Evolutionary conservation across 2,888 invertebrate species (phyloP).

Genomic region (Cataglyphis albicans): DNA sequence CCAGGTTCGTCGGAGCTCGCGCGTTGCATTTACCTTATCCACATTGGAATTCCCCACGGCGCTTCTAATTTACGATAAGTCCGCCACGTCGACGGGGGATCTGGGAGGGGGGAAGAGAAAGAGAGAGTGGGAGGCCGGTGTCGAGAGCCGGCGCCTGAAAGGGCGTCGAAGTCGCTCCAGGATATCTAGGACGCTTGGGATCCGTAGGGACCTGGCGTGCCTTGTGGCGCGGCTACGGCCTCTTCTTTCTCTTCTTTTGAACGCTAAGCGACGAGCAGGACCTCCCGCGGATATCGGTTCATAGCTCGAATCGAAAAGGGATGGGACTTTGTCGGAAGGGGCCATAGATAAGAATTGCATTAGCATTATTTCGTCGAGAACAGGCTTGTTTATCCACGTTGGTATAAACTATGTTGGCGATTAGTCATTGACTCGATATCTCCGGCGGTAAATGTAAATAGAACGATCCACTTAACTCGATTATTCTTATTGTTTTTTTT

Average conservation of each 20-base stretch:
- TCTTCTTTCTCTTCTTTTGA: constrained; percentile 14
- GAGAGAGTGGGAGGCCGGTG: constrained; percentile 45
- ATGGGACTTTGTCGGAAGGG: constrained; percentile 27
- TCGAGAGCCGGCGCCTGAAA: constrained; percentile 71
- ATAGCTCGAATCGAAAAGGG: constrained; percentile 19
- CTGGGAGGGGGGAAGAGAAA: background rate
- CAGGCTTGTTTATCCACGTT: constrained; percentile 19
- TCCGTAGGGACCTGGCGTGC: constrained; percentile 46
- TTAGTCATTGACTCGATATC: constrained; percentile 23
- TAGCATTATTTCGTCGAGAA: constrained; percentile 41
- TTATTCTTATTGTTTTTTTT: background rate
- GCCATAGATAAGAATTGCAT: constrained; percentile 42
- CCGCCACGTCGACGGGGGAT: constrained; percentile 62
- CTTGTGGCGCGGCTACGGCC: constrained; percentile 4
- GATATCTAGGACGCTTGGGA: constrained; percentile 50
- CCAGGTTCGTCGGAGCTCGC: constrained; percentile 45
- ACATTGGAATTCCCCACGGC: constrained; percentile 76
- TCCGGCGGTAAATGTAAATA: background rate
- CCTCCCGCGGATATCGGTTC: constrained; percentile 50
- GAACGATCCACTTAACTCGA: constrained; percentile 9
- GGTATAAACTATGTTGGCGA: constrained; percentile 8
- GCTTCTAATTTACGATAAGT: constrained; percentile 78
- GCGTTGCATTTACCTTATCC: constrained; percentile 62
- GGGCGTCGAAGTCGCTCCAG: constrained; percentile 62
- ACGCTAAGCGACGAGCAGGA: constrained; percentile 21